Conservation (phyloP, 2,888 invertebrate genomes). For the Thumatha senex region DNA sequence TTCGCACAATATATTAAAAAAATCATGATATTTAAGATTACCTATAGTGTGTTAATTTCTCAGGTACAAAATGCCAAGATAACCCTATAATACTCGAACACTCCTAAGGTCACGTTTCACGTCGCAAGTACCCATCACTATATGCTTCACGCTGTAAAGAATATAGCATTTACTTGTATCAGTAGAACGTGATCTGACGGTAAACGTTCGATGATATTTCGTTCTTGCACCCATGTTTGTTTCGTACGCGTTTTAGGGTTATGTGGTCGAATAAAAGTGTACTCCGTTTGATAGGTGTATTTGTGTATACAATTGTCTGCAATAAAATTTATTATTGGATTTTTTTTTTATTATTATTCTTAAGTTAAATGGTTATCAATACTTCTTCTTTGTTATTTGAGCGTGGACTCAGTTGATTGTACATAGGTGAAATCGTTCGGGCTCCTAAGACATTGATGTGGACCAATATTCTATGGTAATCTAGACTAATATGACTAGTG, state of each 20-base stretch:
- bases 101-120: conserved; percentile 11
- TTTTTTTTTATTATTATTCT: neutral
- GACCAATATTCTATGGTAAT: too few species aligned
- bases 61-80: conserved; percentile 1
- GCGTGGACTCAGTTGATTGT: too few species aligned
- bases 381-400: too few species aligned
- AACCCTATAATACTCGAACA: conserved; percentile 6
- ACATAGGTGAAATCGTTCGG: too few species aligned
- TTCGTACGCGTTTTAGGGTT: conserved; percentile 30
- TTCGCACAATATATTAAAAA: too few species aligned
- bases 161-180: conserved; percentile 61
- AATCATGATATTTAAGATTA: too few species aligned
- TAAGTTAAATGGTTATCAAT: neutral
- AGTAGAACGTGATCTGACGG: conserved; percentile 44
- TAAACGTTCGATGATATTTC: conserved; percentile 45
- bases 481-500: too few species aligned
- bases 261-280: conserved; percentile 23
- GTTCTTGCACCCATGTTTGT: conserved; percentile 31
- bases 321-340: neutral
- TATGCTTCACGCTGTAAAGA: conserved; percentile 47
- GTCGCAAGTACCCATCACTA: conserved; percentile 15
- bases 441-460: too few species aligned
- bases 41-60: too few species aligned
- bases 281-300: conserved; percentile 14
- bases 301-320: conserved; percentile 3